These are phyloP conservation scores for Xestia c-nigrum DNA, from an alignment of 2,888 invertebrate genomes.

Conservation along the genomic window DNA sequence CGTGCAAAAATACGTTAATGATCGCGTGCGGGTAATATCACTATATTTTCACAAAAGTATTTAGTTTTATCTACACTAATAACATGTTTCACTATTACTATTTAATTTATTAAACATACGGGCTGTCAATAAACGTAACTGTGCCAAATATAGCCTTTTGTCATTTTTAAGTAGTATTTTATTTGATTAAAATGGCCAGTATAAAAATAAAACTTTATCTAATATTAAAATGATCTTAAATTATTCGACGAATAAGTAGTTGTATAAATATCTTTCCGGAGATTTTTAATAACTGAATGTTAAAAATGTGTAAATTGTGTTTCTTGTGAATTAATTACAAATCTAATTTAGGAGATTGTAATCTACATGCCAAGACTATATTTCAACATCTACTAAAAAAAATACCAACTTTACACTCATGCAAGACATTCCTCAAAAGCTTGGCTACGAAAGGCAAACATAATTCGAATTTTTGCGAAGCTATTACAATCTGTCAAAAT, in stretches of 20 bases:
- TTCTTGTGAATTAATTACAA: slow-evolving; percentile 12
- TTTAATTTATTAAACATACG: slow-evolving; percentile 10
- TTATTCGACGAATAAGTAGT: neutral
- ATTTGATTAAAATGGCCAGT: neutral
- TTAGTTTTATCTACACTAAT: slow-evolving; percentile 24
- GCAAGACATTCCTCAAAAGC: neutral
- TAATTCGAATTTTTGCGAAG: too few species aligned
- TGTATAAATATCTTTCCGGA: neutral
- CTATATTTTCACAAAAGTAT: slow-evolving; percentile 1
- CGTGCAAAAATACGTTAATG: slow-evolving; percentile 1
- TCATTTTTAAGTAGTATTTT: too few species aligned
- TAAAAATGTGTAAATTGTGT: neutral
- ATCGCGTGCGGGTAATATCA: slow-evolving; percentile 31
- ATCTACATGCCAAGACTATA: neutral
- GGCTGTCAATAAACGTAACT: neutral
- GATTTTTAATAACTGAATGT: neutral
- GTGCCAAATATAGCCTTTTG: neutral
- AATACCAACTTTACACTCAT: neutral
- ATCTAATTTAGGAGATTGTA: slow-evolving; percentile 7
- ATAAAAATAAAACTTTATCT: too few species aligned
- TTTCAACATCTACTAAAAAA: neutral
- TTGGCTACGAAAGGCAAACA: neutral
- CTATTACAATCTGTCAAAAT: neutral
- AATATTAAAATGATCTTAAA: neutral
- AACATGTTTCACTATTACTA: neutral